These are phyloP conservation scores for Pycnomerus fuliginosus DNA, from an alignment of 2,888 invertebrate species.

Conservation along the genomic window DNA sequence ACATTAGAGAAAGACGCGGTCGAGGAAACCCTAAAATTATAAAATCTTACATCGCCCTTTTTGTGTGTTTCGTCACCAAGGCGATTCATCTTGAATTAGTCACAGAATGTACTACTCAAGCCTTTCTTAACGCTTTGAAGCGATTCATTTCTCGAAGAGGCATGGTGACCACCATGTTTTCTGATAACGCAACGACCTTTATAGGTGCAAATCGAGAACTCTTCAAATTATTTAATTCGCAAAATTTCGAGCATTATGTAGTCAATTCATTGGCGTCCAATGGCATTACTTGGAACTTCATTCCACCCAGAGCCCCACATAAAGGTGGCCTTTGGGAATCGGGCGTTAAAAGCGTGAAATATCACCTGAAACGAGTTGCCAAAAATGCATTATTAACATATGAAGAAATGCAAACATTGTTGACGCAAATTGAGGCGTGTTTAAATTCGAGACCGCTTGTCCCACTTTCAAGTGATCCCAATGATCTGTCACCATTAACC, in stretches of 20 bases:
- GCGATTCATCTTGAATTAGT: slow-evolving; percentile 3
- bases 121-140: neutral
- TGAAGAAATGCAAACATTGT: slow-evolving; percentile 4
- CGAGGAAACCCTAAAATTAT: slow-evolving; percentile 4
- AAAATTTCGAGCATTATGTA: too few relatives aligned
- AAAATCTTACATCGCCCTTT: too few relatives aligned
- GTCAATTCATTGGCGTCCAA: neutral
- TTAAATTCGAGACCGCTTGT: slow-evolving; percentile 1
- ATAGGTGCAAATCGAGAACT: slow-evolving; percentile 1
- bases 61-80: slow-evolving; percentile 1
- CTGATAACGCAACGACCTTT: slow-evolving; percentile 6
- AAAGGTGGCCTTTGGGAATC: slow-evolving; percentile 1
- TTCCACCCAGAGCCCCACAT: neutral
- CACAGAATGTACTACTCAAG: neutral
- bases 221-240: too few relatives aligned
- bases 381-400: neutral
- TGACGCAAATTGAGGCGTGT: neutral
- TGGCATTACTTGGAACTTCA: neutral
- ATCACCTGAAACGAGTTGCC: neutral
- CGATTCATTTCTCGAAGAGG: slow-evolving; percentile 2
- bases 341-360: neutral
- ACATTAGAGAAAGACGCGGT: slow-evolving; percentile 3
- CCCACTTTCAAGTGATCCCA: slow-evolving; percentile 1
- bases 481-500: neutral
- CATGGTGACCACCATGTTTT: neutral